Conservation (phyloP, 2,113 vertebrate species). For the Kryptolebias marmoratus region DNA sequence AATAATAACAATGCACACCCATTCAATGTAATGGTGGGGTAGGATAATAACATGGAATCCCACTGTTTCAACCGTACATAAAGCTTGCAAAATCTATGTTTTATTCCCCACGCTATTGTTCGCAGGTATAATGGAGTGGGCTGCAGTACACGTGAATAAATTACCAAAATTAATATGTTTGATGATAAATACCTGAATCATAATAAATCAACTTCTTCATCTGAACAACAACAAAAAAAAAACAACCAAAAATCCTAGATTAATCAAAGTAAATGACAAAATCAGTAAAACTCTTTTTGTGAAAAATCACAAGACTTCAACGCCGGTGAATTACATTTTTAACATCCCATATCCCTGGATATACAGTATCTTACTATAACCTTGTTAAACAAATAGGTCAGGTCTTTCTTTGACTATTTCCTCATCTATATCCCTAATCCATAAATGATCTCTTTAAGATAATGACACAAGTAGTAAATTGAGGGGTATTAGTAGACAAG, state of each 20-base stretch:
- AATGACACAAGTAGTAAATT: slow-evolving; percentile 63
- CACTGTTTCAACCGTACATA: slow-evolving; percentile 82
- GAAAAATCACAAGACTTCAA: not conserved
- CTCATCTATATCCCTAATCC: slow-evolving; percentile 37
- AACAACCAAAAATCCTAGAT: slow-evolving; percentile 35
- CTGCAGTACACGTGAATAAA: slow-evolving; percentile 74
- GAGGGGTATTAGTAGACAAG: slow-evolving; percentile 67
- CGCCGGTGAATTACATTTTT: not conserved
- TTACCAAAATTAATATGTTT: slow-evolving; percentile 81
- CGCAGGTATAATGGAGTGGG: slow-evolving; percentile 78
- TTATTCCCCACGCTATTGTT: slow-evolving; percentile 74
- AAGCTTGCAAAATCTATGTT: slow-evolving; percentile 80
- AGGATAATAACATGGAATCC: slow-evolving; percentile 91
- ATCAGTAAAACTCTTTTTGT: slow-evolving; percentile 35
- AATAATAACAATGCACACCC: slow-evolving; percentile 90
- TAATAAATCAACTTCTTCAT: slow-evolving; percentile 74
- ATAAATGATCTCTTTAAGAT: slow-evolving; percentile 54
- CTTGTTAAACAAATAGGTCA: slow-evolving; percentile 21
- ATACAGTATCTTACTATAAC: not conserved
- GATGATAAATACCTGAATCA: slow-evolving; percentile 70
- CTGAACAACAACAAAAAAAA: slow-evolving; percentile 64
- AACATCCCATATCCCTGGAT: too few relatives aligned
- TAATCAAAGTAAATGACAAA: slow-evolving; percentile 45
- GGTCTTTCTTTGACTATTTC: slow-evolving; percentile 15
- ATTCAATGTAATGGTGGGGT: slow-evolving; percentile 88